Percentiles rank a stretch among this genome's conserved stretches.
Conservation (phyloP, 2,797 vertebrate species). For the Mus spretus region DNA sequence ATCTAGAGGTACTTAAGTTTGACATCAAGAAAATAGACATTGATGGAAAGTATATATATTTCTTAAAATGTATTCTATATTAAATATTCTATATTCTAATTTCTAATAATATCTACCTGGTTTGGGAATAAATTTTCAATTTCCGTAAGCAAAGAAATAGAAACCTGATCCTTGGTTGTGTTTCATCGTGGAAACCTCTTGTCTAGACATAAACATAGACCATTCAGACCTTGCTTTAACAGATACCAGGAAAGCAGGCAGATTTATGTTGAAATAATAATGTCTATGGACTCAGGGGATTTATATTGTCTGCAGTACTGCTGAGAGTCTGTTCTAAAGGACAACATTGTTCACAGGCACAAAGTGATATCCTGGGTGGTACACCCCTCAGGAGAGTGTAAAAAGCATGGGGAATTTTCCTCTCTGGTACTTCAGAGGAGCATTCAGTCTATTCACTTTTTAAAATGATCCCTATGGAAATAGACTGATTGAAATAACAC, state of each 20-base stretch:
- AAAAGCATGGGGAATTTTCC: neutral
- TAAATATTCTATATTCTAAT: neutral
- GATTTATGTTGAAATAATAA: slow-evolving; percentile 30
- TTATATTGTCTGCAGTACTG: neutral
- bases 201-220: neutral
- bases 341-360: neutral
- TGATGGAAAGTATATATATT: neutral
- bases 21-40: neutral
- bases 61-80: neutral
- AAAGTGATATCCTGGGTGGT: neutral
- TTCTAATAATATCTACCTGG: neutral
- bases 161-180: neutral
- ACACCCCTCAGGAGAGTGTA: neutral
- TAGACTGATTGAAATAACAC: neutral
- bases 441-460: neutral
- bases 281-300: neutral
- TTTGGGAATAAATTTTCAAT: neutral
- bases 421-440: neutral
- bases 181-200: neutral
- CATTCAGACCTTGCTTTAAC: neutral
- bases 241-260: neutral
- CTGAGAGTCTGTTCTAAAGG: neutral
- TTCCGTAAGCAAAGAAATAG: neutral
- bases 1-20: slow-evolving; percentile 16
- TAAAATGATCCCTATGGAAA: neutral